Evolutionary conservation across 2,797 vertebrate species (phyloP).

Genomic region (Calcarius lapponicus): DNA sequence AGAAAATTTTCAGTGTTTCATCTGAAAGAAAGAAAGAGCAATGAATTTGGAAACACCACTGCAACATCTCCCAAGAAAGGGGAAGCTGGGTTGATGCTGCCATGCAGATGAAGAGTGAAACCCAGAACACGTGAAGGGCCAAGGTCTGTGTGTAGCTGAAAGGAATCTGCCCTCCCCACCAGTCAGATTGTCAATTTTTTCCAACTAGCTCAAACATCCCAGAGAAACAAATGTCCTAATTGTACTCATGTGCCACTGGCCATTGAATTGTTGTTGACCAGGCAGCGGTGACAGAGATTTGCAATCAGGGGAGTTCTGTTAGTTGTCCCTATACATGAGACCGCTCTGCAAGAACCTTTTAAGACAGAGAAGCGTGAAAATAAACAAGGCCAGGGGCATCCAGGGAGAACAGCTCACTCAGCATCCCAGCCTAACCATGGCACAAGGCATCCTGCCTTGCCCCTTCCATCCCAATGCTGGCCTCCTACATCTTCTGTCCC

Average conservation of each 20-base stretch:
- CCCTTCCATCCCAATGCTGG: background rate
- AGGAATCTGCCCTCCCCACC: background rate
- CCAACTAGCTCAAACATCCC: background rate
- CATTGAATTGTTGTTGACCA: background rate
- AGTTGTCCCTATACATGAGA: background rate
- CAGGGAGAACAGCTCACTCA: background rate
- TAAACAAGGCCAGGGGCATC: background rate
- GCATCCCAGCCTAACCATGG: background rate
- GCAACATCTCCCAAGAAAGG: background rate
- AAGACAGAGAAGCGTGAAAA: background rate
- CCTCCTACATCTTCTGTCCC: background rate
- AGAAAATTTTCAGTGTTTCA: background rate
- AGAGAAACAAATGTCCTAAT: background rate
- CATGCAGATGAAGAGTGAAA: background rate
- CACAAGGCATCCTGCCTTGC: background rate
- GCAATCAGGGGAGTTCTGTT: background rate
- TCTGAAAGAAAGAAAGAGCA: background rate
- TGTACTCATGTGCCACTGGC: accelerated
- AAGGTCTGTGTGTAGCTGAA: background rate
- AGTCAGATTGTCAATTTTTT: background rate
- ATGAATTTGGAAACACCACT: background rate
- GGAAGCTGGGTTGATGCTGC: background rate
- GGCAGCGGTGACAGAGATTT: background rate
- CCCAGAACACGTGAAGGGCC: background rate
- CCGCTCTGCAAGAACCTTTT: background rate